Percentiles rank a stretch among this genome's conserved stretches.
These are phyloP conservation scores for Aporrectodea caliginosa DNA, from an alignment of 1,140 invertebrate genomes.

Conservation along the genomic window DNA sequence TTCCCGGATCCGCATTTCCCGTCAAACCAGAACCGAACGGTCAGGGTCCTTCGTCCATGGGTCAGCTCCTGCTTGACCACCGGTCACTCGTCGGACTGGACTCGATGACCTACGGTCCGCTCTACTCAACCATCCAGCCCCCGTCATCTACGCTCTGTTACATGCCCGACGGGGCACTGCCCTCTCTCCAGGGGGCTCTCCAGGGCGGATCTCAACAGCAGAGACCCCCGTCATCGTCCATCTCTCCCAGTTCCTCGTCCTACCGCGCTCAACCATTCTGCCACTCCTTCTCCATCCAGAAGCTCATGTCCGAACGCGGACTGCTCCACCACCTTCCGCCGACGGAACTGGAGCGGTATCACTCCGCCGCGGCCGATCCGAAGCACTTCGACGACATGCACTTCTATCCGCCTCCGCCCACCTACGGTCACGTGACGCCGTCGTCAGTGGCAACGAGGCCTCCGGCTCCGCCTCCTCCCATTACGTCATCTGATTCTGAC, in stretches of 20 bases:
- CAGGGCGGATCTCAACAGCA: no score
- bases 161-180: background rate
- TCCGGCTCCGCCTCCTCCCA: no score
- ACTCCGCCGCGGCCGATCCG: no score
- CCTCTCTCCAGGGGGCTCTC: no score
- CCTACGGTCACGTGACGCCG: no score
- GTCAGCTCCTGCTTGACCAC: background rate
- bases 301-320: conserved; percentile 8
- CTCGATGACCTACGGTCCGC: background rate
- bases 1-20: background rate
- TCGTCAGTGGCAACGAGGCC: no score
- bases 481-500: no score
- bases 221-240: conserved; percentile 4
- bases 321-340: no score
- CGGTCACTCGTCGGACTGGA: background rate
- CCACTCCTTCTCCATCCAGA: conserved; percentile 14
- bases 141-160: background rate
- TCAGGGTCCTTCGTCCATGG: background rate
- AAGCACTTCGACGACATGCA: no score
- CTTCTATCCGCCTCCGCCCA: no score
- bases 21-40: conserved; percentile 11
- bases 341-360: no score
- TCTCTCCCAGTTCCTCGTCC: background rate
- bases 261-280: background rate
- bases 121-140: background rate